Base-by-base conservation (phyloP, 2,797 vertebrate genomes). In the Streptopelia turtur region DNA sequence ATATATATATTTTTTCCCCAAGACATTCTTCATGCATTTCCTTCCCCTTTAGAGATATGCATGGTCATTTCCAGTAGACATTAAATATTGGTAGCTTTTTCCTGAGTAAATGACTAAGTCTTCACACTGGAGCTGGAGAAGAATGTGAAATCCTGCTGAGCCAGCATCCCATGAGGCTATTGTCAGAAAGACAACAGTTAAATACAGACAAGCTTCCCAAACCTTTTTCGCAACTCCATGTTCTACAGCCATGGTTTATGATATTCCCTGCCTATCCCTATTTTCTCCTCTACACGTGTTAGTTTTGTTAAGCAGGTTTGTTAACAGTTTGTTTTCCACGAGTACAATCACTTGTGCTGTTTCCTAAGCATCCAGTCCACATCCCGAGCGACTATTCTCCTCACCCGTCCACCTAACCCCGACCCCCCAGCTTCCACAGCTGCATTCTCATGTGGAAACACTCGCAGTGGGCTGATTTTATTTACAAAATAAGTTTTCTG, bases 131-230 rank as follows among this genome's bases (percentile, higher is more conserved):
- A 93, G 60, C 43, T 63, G 60, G 52, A 74, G 56, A 59, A 87
- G 53, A 83, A 52, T 59, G 72, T 7, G 2, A 90, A 89, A 96
- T 63, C 69, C 83, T 95, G 88, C 94, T 96, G 83, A 95, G 79
- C 60, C 89, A 97, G 95, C 94, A 96, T 27, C 57, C 76, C 25
- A 25, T 20, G 8, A 75, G 69, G 47, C 31, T 66, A 22, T 13
- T 74, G 80, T 70, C 87, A 91, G 52, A 76, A 68, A 49, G 66
- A 87, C 10, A 45, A 64, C 66, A 87, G 68, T 69, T 87, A 80
- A 95, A 87, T 6, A 65, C 1, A 50, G 43, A 90, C 21, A 68
- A 86, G 56, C 27, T 87, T 79, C 83, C 85, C 77, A 82, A 83
- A 86, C 24, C 70, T 57, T 69, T 89, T 59, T 53, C 87, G 16